Evolutionary conservation across 2,888 invertebrate species (phyloP), one percentile per base, ranked within the genome.

Genomic region (Choreutis nemorana): DNA sequence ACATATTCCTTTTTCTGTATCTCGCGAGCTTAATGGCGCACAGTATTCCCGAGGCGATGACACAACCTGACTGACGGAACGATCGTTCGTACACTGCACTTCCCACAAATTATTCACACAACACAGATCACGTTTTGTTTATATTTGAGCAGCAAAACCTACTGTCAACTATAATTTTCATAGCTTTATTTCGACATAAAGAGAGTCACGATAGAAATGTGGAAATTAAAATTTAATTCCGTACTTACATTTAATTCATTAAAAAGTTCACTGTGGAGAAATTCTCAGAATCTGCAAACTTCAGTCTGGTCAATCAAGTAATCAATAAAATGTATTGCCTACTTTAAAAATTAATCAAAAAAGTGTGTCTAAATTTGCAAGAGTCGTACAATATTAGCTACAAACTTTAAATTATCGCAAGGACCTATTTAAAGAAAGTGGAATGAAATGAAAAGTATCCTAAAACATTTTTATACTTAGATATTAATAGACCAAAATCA

Each of bases 171-270:
- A n/a, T n/a, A n/a, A n/a, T n/a, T 18, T 8, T 18, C 4, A 18
- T 18, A 8, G 18, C 8, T 18, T 18, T 18, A 6, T 18, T 18
- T 18, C 18, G 5, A 18, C 18, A 18, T 18, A 6, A 6, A 18
- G 18, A 6, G 18, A 18, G 5, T 18, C 18, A 6, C 18, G 18
- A 18, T 18, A 18, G 5, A n/a, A n/a, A n/a, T 5, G 5, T 18
- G 18, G 18, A 5, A 18, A 18, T 8, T 18, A 18, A 18, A 18
- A 8, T 18, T 5, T 5, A 18, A 18, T 18, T 6, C 8, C 18
- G 18, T 72, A 73, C 73, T 68, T 71, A 71, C 67, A 53, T 61
- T 61, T n/a, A n/a, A n/a, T n/a, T n/a, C 55, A 68, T 57, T 54
- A 56, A 52, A 60, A 70, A 62, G 60, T n/a, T n/a, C n/a, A n/a